Base-by-base conservation (phyloP, 1,140 invertebrate species). In the Streblospio benedicti region DNA sequence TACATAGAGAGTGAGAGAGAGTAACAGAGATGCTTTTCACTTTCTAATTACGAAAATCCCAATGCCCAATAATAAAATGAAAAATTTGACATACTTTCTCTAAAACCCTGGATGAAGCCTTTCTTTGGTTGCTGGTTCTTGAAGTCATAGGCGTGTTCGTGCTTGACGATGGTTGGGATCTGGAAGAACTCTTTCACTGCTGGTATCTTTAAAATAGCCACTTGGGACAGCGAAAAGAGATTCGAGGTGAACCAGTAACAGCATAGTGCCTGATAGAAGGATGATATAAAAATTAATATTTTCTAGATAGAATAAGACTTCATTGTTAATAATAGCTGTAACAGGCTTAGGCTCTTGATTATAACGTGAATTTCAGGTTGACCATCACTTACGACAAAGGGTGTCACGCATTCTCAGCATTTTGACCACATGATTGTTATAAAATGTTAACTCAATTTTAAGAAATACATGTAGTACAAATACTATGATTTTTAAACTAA, bases 211-310 rank as follows among this genome's bases (percentile, higher is more conserved):
- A 98, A 77, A 49, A 95, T 38, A 12, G 82, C 80, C 20, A 89
- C 87, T 85, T 96, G 92, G 0, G 81, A 47, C 4, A 98, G 68
- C 0, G 93, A 94, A 59, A 95, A 84, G n/a, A 87, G 80, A 74
- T 98, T 98, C 56, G 85, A 88, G 28, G 87, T 85, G 31, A 84
- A 80, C 94, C 94, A 98, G 72, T 98, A 97, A 38, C 86, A 85
- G 25, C 93, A 78, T 68, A 97, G 85, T 16, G 88, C 91, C 85
- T 86, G 66, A 43, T 65, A 71, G n/a, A 63, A 55, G 38, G 49
- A 62, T 31, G 53, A 47, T 32, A 41, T 59, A 35, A 41, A 31
- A 57, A 62, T 57, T 31, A 54, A 47, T 33, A 38, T 38, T 47
- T 52, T 9, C 9, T 18, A 23, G 20, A 43, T 43, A 2, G n/a